These are phyloP conservation scores for Leucophenga maculata DNA, from an alignment of 2,888 invertebrate genomes.

Conservation along the genomic window DNA sequence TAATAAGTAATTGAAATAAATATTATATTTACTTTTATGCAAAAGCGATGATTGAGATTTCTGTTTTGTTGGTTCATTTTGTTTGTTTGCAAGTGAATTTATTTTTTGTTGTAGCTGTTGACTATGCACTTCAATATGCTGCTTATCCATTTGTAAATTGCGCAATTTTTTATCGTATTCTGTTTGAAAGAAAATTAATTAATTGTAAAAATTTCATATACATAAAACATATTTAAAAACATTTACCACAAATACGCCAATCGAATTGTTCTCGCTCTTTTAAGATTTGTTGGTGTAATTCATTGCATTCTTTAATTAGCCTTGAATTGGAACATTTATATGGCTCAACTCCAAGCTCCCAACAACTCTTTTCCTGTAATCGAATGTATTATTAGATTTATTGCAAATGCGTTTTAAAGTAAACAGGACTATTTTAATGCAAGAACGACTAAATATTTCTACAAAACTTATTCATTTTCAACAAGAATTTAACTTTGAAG, in stretches of 20 bases:
- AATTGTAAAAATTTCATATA: background rate
- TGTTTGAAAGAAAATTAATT: conserved; percentile 48
- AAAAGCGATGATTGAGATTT: conserved; percentile 19
- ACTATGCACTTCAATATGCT: conserved; percentile 72
- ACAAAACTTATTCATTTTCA: too few species aligned
- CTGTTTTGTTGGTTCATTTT: conserved; percentile 49
- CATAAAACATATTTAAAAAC: conserved; percentile 7
- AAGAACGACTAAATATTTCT: too few species aligned
- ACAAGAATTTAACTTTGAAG: too few species aligned
- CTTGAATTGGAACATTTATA: conserved; percentile 86
- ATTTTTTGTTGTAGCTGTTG: conserved; percentile 73
- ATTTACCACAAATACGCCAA: conserved; percentile 74
- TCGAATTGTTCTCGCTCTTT: conserved; percentile 79
- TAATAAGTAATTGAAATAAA: too few species aligned
- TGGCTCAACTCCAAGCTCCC: conserved; percentile 82
- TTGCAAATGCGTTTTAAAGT: conserved; percentile 9
- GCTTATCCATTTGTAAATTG: conserved; percentile 74
- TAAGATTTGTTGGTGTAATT: conserved; percentile 79
- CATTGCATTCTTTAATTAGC: conserved; percentile 83
- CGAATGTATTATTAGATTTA: conserved; percentile 24
- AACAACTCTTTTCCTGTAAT: conserved; percentile 79
- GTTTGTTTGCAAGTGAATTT: conserved; percentile 72
- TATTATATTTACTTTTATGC: conserved; percentile 39
- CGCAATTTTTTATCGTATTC: conserved; percentile 74
- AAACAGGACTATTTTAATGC: too few species aligned